These are phyloP conservation scores for Cettia cetti DNA, from an alignment of 2,113 vertebrate genomes.

Conservation along the genomic window DNA sequence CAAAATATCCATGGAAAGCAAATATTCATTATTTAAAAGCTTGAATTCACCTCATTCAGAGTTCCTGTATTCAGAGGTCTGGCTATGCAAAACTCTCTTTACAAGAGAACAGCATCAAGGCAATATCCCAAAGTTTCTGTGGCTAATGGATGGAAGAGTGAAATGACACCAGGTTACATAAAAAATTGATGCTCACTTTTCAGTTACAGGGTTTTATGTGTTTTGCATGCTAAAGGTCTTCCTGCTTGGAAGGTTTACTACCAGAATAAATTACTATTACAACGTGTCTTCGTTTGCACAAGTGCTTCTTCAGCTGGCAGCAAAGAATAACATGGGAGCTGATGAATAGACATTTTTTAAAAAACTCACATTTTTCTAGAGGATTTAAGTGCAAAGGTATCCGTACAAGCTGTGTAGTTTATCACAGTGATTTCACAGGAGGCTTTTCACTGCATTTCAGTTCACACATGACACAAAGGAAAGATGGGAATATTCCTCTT, in stretches of 20 bases:
- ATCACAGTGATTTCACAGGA: neutral
- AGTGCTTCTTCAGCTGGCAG: neutral
- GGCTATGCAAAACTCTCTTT: neutral
- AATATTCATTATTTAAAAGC: neutral
- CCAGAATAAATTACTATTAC: neutral
- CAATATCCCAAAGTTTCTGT: neutral
- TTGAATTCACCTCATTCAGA: neutral
- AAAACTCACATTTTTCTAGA: neutral
- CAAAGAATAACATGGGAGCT: neutral
- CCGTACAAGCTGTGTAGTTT: neutral
- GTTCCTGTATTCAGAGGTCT: neutral
- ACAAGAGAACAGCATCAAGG: neutral
- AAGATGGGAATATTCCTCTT: neutral
- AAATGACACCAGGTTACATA: neutral
- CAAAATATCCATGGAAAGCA: neutral
- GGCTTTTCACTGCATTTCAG: neutral
- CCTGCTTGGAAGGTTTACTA: neutral
- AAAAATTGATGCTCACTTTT: neutral
- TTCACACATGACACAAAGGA: neutral
- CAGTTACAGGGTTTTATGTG: neutral
- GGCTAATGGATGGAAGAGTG: rapidly evolving
- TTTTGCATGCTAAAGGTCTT: neutral
- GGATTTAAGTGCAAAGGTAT: neutral
- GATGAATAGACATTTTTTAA: rapidly evolving
- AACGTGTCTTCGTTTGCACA: neutral